These are phyloP conservation scores for Eulemur mongoz DNA, from an alignment of 2,797 vertebrate species.

Conservation along the genomic window DNA sequence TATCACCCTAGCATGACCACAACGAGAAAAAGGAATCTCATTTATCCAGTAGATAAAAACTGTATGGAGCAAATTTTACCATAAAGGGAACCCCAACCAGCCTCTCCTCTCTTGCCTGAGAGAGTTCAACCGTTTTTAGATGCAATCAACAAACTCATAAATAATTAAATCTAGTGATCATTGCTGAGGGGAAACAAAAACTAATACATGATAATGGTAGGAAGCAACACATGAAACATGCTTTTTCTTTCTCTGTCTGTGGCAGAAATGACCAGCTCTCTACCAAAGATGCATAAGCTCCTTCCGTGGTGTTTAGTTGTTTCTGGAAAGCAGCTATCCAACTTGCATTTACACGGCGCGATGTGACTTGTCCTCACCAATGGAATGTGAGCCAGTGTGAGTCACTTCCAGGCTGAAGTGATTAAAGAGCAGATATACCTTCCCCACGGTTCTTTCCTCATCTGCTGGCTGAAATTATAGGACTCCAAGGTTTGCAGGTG, in stretches of 20 bases:
- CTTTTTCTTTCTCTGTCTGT: neutral
- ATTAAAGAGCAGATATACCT: neutral
- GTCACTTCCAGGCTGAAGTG: neutral
- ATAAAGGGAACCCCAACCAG: neutral
- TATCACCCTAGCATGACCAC: neutral
- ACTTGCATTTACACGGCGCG: neutral
- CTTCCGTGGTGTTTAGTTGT: neutral
- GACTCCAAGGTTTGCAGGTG: neutral
- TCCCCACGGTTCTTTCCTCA: neutral
- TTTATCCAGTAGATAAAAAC: neutral
- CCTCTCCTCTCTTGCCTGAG: neutral
- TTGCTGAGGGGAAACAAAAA: neutral
- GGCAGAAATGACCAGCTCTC: neutral
- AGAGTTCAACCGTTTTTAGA: neutral
- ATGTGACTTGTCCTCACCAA: neutral
- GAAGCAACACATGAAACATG: neutral
- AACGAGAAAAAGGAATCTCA: neutral
- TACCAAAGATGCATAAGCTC: neutral
- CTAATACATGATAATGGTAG: neutral
- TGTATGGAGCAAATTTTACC: neutral
- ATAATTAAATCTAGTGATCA: neutral
- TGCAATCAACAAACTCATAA: neutral
- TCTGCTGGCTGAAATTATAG: neutral
- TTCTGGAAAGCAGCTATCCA: neutral
- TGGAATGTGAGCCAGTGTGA: neutral